Percentiles rank a stretch among this genome's conserved stretches.
Evolutionary conservation across 2,797 vertebrate species (phyloP).

Genomic region (Uromys caudimaculatus): DNA sequence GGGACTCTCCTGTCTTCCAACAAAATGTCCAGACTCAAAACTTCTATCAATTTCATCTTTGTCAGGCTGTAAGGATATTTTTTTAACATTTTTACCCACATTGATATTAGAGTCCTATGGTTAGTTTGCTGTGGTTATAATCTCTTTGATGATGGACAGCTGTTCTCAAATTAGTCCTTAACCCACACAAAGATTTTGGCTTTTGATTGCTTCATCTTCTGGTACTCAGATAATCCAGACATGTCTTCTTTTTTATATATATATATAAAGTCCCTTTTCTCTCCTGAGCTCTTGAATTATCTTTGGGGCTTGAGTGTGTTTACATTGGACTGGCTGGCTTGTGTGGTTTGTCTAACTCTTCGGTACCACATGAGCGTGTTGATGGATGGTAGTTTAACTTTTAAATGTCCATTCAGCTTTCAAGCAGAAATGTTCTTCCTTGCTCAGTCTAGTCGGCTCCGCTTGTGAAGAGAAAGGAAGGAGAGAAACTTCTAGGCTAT

Average conservation of each 20-base stretch:
- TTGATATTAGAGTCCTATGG: background rate
- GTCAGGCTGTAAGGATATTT: background rate
- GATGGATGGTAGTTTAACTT: slow-evolving; percentile 43
- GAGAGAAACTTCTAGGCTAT: slow-evolving; percentile 47
- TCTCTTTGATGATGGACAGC: background rate
- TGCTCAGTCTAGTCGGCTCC: slow-evolving; percentile 19
- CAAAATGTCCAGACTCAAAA: slow-evolving; percentile 16
- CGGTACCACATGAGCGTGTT: slow-evolving; percentile 48
- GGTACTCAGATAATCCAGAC: background rate
- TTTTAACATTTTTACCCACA: slow-evolving; percentile 21
- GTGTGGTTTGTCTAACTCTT: slow-evolving; percentile 62
- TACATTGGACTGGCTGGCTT: slow-evolving; percentile 55
- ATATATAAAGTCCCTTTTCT: background rate
- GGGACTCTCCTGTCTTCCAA: background rate
- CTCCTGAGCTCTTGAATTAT: background rate
- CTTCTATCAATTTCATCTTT: slow-evolving; percentile 28
- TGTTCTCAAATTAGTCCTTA: slow-evolving; percentile 27
- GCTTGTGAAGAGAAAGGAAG: background rate
- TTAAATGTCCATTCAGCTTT: slow-evolving; percentile 49
- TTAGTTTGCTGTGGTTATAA: background rate
- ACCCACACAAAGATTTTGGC: background rate
- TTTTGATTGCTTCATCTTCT: slow-evolving; percentile 4
- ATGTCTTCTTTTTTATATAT: background rate
- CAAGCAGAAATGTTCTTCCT: slow-evolving; percentile 18
- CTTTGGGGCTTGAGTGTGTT: slow-evolving; percentile 59